Evolutionary conservation across 2,113 vertebrate species (phyloP), one percentile per base, ranked within the genome.

Genomic region (Isurus oxyrinchus): DNA sequence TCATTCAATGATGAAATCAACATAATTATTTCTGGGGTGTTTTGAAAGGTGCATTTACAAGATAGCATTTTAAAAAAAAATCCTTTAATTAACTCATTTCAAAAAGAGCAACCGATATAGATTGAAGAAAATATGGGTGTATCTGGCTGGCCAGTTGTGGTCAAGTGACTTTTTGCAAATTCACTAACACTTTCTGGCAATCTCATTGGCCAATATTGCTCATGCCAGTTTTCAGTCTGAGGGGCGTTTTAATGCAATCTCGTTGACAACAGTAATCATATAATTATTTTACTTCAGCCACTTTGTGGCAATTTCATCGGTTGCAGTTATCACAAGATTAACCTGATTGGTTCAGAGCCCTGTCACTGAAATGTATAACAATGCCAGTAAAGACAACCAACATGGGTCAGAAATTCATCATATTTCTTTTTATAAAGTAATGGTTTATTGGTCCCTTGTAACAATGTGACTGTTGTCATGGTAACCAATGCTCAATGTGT

Each of bases 381-480:
- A 63, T 94, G 14, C 14, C 57, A 63, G 13, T 63, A 63, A 40
- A 63, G 90, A 10, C 59, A 93, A 63, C 16, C n/a, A 63, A 63
- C 23, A 40, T 94, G 5, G 35, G 63, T 63, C 66, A 94, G n/a
- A 57, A 44, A 94, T 94, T 94, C 59, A 66, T 94, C 59, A 63
- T 63, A 5, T 94, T 94, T 94, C 59, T 94, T 35, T 94, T 94
- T 91, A 49, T 94, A 94, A 94, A 66, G 35, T 94, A 19, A 63
- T 40, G 57, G 90, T 14, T 93, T 66, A 94, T 94, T 66, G 90
- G 90, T 94, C 7, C 35, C 35, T 19, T n/a, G 59, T 94, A 94
- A 63, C 59, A 94, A 94, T 94, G 90, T 94, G 90, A 94, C 90
- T 61, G 57, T 94, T 94, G 90, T 61, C n/a, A 94, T 94, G 90